Base-by-base conservation (phyloP, 1,140 invertebrate genomes). In the Manduca sexta region DNA sequence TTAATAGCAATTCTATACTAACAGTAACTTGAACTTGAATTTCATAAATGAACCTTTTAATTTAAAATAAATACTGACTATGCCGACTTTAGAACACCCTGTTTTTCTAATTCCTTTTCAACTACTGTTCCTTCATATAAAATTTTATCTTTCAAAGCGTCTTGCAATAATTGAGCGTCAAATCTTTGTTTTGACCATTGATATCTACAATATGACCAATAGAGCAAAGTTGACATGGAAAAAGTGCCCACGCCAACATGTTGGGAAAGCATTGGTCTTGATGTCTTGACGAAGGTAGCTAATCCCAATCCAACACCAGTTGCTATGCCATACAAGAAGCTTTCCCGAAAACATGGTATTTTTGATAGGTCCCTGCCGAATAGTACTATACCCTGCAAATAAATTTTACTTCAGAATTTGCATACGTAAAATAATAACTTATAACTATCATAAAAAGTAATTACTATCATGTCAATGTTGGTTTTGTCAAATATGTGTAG, bases 291-390 rank as follows among this genome's bases (percentile, higher is more conserved):
- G 70, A 92, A 92, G 46, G 86, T 71, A 2, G 66, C 69, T 34
- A 92, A 52, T 8, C 90, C 90, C 38, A 75, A 60, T n/a, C 77
- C 88, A 42, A 91, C 43, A 42, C 90, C 90, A 50, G 87, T 75
- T 30, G 70, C 69, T 21, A 91, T 88, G 4, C 91, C 90, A 74
- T 89, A 88, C 0, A 92, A 44, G 56, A 90, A 89, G 62, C 89
- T 90, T 41, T 88, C 87, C 40, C 89, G 83, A 68, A 91, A 91
- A 63, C 91, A 92, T 14, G 91, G 91, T 46, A 92, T 90, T 74
- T 89, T 86, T 15, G 83, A 86, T 3, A 91, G 59, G 71, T 91
- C 89, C 58, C 86, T 78, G 12, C 90, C 90, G 72, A 91, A 90
- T 49, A 91, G 41, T 3, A 65, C 45, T 14, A 85, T 42, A 15